These are phyloP conservation scores for Seira ritae DNA, from an alignment of 2,888 invertebrate genomes.

Conservation along the genomic window DNA sequence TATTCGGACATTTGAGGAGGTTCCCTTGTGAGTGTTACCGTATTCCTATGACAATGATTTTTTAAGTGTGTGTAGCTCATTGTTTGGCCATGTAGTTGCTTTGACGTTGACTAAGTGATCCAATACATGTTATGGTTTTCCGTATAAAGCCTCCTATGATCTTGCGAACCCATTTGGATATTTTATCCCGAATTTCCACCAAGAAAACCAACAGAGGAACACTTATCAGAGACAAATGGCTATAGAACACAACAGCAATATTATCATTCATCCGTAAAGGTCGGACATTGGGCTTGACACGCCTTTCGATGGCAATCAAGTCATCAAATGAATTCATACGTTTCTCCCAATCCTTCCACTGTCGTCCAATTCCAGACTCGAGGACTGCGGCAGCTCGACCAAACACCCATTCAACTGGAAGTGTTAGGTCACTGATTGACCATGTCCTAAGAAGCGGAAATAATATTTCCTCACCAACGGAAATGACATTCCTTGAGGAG, in stretches of 20 bases:
- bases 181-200: no score
- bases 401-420: neutral
- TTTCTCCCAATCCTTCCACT: constrained; percentile 23
- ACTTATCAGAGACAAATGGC: neutral
- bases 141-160: no score
- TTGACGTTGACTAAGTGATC: no score
- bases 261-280: constrained; percentile 5
- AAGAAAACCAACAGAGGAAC: neutral
- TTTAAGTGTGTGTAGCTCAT: no score
- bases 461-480: no score
- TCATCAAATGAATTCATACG: neutral
- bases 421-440: neutral
- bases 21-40: no score
- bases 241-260: constrained; percentile 16
- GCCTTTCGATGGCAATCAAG: neutral
- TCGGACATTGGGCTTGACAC: neutral
- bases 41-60: no score
- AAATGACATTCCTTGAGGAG: no score
- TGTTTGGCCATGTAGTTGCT: no score
- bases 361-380: constrained; percentile 22
- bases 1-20: no score
- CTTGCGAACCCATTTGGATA: no score
- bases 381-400: neutral
- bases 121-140: no score
- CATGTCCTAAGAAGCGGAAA: neutral